Conservation (phyloP, 2,888 invertebrate species). For the Melanargia galathea region DNA sequence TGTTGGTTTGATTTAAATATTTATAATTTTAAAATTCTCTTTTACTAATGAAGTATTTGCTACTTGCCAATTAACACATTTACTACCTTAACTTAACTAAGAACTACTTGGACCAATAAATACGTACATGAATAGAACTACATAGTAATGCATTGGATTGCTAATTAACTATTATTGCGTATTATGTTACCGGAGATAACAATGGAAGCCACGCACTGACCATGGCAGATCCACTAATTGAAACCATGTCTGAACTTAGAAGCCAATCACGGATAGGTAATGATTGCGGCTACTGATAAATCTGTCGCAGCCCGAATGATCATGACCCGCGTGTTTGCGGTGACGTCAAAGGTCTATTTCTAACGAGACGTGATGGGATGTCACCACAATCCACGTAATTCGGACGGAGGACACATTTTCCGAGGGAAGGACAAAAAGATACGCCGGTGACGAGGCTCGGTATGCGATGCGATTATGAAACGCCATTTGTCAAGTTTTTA, state of each 20-base stretch:
- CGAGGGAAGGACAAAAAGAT: slow-evolving; percentile 63
- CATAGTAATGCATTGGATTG: not conserved
- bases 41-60: too few relatives aligned
- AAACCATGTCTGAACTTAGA: slow-evolving; percentile 34
- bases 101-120: too few relatives aligned
- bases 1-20: too few relatives aligned
- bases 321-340: slow-evolving; percentile 20
- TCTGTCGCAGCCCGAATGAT: slow-evolving; percentile 1
- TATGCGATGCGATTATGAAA: slow-evolving; percentile 80
- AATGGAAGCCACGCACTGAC: slow-evolving; percentile 36
- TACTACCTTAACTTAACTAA: too few relatives aligned
- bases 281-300: slow-evolving; percentile 25
- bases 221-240: slow-evolving; percentile 38
- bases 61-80: too few relatives aligned
- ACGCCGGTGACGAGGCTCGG: slow-evolving; percentile 69
- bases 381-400: slow-evolving; percentile 51
- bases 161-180: not conserved
- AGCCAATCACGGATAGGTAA: slow-evolving; percentile 29
- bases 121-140: not conserved
- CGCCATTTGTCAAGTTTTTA: slow-evolving; percentile 83
- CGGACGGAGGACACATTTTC: slow-evolving; percentile 61
- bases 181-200: slow-evolving; percentile 29
- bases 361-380: slow-evolving; percentile 33
- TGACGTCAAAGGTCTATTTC: slow-evolving; percentile 32
- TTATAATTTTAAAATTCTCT: too few relatives aligned